Percentiles rank a stretch among this genome's conserved stretches.
These are phyloP conservation scores for Cyanoramphus novaezelandiae DNA, from an alignment of 2,113 vertebrate species.

Conservation along the genomic window DNA sequence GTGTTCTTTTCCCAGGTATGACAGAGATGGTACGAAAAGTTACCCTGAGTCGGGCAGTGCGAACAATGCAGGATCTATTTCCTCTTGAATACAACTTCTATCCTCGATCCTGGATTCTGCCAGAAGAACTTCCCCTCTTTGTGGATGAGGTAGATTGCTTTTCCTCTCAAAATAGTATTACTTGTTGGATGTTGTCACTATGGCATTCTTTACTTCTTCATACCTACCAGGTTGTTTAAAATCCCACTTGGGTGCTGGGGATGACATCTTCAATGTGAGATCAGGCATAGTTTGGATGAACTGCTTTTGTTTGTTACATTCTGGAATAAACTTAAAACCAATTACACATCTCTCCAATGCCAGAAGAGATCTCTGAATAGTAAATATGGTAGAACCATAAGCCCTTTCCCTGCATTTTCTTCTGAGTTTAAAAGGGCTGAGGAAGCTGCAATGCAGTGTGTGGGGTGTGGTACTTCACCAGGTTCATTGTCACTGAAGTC, in stretches of 20 bases:
- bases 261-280: background rate
- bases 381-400: background rate
- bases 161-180: background rate
- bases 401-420: background rate
- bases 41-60: slow-evolving; percentile 89
- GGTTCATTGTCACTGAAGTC: background rate
- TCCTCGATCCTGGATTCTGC: slow-evolving; percentile 95
- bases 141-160: slow-evolving; percentile 80
- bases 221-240: background rate
- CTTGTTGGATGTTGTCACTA: background rate
- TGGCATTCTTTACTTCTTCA: background rate
- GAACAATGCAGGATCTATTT: slow-evolving; percentile 92
- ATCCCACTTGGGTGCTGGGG: background rate
- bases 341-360: background rate
- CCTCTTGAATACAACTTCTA: slow-evolving; percentile 97
- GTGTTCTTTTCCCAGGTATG: slow-evolving; percentile 83
- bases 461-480: background rate
- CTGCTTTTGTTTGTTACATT: background rate
- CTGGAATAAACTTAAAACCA: background rate
- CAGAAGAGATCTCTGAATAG: background rate
- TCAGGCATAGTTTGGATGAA: background rate
- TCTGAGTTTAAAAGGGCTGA: background rate
- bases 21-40: slow-evolving; percentile 92
- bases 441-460: background rate
- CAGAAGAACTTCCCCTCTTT: slow-evolving; percentile 90